phyloP scores from a whole-genome alignment of 2,797 vertebrate species.

The Mus minutoides region DNA sequence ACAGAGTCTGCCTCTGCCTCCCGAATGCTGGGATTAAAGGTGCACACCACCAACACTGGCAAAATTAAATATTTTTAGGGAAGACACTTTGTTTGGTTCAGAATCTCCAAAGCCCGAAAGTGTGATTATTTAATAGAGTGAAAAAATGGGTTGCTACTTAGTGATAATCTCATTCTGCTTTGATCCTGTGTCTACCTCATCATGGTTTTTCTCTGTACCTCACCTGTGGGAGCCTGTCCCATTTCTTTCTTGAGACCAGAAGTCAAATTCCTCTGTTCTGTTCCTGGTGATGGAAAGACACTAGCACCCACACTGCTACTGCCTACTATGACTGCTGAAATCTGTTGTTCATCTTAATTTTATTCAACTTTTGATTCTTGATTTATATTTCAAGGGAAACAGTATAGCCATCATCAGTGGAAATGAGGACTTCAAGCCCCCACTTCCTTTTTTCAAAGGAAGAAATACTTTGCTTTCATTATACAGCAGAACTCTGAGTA shows the following conservation, averaged over 20 bases:
- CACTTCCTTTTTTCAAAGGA: background rate
- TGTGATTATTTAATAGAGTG: background rate
- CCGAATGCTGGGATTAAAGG: background rate
- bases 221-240: background rate
- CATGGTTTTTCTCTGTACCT: background rate
- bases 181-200: background rate
- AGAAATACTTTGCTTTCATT: slow-evolving; percentile 39
- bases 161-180: background rate
- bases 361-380: background rate
- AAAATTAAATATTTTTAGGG: background rate
- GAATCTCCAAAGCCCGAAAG: background rate
- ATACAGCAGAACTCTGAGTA: background rate
- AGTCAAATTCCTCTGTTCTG: no score
- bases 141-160: background rate
- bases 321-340: background rate
- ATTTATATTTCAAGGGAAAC: slow-evolving; percentile 19
- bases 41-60: fast-evolving
- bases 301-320: background rate
- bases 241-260: background rate
- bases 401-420: background rate
- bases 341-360: background rate
- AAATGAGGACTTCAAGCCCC: slow-evolving; percentile 8
- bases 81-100: background rate
- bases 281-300: background rate
- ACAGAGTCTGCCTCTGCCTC: background rate